A percentile compares a stretch with the other conserved stretches of the same genome.
These are phyloP conservation scores for Maconellicoccus hirsutus DNA, from an alignment of 1,140 invertebrate species.

Conservation along the genomic window DNA sequence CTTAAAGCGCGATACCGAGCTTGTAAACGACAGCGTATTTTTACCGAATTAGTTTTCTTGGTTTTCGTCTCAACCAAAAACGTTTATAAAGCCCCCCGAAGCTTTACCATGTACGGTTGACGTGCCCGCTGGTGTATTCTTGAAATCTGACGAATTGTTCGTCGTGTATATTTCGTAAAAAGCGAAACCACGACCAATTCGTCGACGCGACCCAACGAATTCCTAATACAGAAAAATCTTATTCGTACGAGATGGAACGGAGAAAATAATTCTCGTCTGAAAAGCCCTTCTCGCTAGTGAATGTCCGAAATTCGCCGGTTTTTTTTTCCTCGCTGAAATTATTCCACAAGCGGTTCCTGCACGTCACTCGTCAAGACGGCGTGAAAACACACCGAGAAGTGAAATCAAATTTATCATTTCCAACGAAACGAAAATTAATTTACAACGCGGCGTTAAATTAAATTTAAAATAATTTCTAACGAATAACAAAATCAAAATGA, in stretches of 20 bases:
- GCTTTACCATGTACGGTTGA: no score
- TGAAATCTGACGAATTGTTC: no score
- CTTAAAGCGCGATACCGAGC: neutral
- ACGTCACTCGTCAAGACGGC: neutral
- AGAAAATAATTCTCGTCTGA: no score
- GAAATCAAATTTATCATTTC: neutral
- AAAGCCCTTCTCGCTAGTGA: no score
- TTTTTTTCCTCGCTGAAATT: neutral
- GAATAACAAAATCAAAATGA: neutral
- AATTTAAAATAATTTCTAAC: neutral
- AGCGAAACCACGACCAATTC: no score
- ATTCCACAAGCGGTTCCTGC: neutral
- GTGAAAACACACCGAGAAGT: neutral
- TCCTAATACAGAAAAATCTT: no score
- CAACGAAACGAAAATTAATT: neutral
- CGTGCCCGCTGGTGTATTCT: neutral
- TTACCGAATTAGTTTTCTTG: neutral
- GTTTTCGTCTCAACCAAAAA: neutral
- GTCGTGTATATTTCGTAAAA: no score
- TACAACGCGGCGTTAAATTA: neutral
- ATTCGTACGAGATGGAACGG: no score
- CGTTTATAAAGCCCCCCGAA: neutral
- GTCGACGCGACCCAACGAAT: no score
- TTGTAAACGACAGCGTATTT: neutral
- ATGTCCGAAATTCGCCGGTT: neutral